Evolutionary conservation across 37 sponge, comb jelly and placozoan genomes (phyloP).

Genomic region (Beroe ovata): DNA sequence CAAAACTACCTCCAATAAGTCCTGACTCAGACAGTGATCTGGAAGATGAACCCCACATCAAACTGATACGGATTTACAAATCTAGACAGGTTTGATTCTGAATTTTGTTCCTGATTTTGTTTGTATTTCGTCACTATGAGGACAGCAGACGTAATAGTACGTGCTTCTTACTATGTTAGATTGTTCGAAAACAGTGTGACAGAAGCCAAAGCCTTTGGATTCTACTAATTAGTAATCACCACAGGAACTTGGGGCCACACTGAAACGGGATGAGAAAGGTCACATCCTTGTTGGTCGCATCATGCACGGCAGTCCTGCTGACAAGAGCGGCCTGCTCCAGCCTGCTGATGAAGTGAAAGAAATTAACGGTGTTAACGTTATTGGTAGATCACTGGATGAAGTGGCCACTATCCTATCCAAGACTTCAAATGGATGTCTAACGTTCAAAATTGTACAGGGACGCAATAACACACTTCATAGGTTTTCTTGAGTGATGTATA

Average conservation of each 20-base stretch:
- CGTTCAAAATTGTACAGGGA: constrained; percentile 54
- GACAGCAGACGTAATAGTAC: too few relatives aligned
- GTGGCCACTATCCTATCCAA: constrained; percentile 21
- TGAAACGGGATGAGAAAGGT: constrained; percentile 40
- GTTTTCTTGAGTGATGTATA: too few relatives aligned
- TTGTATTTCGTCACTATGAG: too few relatives aligned
- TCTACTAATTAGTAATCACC: too few relatives aligned
- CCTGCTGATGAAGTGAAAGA: constrained; percentile 61
- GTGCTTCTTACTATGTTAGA: too few relatives aligned
- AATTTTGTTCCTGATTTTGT: too few relatives aligned
- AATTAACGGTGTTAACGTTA: constrained; percentile 57
- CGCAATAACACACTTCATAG: constrained; percentile 6
- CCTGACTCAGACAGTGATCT: constrained; percentile 58
- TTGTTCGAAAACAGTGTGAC: too few relatives aligned
- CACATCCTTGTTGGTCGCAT: constrained; percentile 42
- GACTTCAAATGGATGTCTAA: constrained; percentile 16
- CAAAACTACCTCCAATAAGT: constrained; percentile 8
- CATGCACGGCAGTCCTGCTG: constrained; percentile 63
- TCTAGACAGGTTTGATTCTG: constrained; percentile 26
- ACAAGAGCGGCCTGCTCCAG: constrained; percentile 30
- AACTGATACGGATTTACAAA: constrained; percentile 40
- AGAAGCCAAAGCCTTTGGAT: too few relatives aligned
- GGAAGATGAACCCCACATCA: constrained; percentile 51
- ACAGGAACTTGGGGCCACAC: constrained; percentile 51
- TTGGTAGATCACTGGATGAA: constrained; percentile 54